Evolutionary conservation across 2,797 vertebrate species (phyloP), one percentile per base, ranked within the genome.

Genomic region (Coreius guichenoti): DNA sequence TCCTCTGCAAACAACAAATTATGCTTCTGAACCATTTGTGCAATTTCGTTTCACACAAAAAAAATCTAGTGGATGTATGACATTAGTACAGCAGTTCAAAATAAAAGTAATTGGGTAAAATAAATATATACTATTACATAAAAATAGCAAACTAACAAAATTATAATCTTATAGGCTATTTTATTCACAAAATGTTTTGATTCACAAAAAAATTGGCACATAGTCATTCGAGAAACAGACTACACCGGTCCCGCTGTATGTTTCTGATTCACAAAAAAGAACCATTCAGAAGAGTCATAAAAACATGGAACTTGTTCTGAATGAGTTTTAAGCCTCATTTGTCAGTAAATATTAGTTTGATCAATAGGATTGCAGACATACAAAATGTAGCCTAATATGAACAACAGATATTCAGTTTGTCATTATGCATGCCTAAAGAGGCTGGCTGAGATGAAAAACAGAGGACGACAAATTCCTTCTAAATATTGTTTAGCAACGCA

Each of bases 91-190:
- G 14, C 21, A n/a, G 14, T 78, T 82, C 29, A 82, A 79, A 65
- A 74, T 85, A 74, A 82, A 87, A 78, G 67, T 54, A 67, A 11
- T 14, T 17, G 39, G 12, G 1, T 21, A 51, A 47, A 23, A 19
- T 26, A 45, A 47, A 80, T n/a, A 11, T n/a, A 21, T 78, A 56
- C 2, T 12, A 4, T 51, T 49, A 31, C 49, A 21, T 33, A 65
- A 49, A 80, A 67, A 63, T 78, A 93, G 81, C 93, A 93, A 92
- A 93, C 94, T 81, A 82, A 61, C 54, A 67, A 9, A 26, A 58
- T 2, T 14, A 26, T 26, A 1, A 2, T 75, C 80, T 56, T 29
- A 17, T 14, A 4, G 13, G 16, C 70, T 29, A 47, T 73, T 47
- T 47, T 5, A 47, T 47, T 9, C 39, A 45, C 69, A 26, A 43